Percentiles rank a stretch among this genome's conserved stretches.
These are phyloP conservation scores for Chironomus striatipennis DNA, from an alignment of 1,140 invertebrate genomes.

Conservation along the genomic window DNA sequence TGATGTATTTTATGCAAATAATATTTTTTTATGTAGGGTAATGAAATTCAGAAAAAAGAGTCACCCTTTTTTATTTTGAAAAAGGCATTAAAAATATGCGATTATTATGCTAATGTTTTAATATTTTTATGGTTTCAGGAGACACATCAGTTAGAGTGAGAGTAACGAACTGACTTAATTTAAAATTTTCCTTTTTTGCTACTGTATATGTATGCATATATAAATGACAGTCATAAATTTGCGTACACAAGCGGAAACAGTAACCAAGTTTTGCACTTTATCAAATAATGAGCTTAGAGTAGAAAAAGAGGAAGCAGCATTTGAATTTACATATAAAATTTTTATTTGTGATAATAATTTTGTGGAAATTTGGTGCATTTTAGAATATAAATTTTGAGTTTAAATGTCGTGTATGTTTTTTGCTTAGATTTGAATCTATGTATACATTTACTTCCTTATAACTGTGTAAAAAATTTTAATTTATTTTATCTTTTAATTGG, in stretches of 20 bases:
- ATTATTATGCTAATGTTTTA: constrained; percentile 15
- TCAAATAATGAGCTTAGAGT: neutral
- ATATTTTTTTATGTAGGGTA: neutral
- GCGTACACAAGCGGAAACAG: neutral
- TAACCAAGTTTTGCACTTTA: constrained; percentile 4
- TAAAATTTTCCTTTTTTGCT: neutral
- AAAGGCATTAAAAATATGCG: constrained; percentile 3
- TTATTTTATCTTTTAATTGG: too few species aligned
- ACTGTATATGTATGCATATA: neutral
- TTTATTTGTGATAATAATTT: neutral
- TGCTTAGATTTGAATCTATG: too few species aligned
- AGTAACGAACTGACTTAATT: neutral
- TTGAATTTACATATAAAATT: neutral
- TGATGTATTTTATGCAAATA: neutral
- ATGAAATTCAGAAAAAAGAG: neutral
- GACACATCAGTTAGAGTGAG: neutral
- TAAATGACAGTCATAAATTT: neutral
- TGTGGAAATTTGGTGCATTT: too few species aligned
- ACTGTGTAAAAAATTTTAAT: too few species aligned
- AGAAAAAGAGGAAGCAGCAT: neutral
- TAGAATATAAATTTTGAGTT: too few species aligned
- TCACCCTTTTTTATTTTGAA: neutral
- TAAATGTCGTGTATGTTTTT: too few species aligned
- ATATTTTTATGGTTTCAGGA: neutral
- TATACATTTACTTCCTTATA: too few species aligned